A percentile compares a stretch with the other conserved stretches of the same genome.
These are phyloP conservation scores for Ailurus styani DNA, from an alignment of 2,113 vertebrate species.

Conservation along the genomic window DNA sequence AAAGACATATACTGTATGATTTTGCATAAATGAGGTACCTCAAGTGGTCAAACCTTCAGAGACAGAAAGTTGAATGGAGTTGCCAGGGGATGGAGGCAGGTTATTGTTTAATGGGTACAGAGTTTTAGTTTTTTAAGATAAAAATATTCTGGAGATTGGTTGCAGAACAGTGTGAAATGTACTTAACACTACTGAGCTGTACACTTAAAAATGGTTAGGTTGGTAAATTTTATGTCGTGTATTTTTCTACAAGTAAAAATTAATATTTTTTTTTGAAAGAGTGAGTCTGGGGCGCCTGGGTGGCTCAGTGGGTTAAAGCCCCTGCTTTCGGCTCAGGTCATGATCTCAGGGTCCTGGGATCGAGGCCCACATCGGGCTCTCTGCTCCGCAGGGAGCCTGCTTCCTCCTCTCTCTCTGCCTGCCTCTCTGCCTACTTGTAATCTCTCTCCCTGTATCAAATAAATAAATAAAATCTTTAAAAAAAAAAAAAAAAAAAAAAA, in stretches of 20 bases:
- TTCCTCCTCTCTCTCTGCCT: no score
- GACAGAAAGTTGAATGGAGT: background rate
- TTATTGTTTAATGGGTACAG: background rate
- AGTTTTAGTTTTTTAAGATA: background rate
- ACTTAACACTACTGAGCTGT: background rate
- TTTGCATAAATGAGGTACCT: background rate
- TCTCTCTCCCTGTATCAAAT: no score
- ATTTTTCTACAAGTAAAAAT: background rate
- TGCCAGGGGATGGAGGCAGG: background rate
- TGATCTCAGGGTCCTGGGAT: no score
- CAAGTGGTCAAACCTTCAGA: background rate
- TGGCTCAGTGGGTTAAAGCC: no score
- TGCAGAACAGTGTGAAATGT: background rate
- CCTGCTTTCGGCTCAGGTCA: no score
- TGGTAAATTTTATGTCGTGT: background rate
- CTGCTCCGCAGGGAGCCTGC: no score
- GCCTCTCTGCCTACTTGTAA: no score
- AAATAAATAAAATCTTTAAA: no score
- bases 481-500: no score
- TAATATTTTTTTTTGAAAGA: background rate
- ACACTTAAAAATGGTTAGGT: background rate
- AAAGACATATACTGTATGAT: background rate
- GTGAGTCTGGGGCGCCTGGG: no score
- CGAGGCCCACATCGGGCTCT: no score
- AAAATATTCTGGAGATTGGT: background rate